Base-by-base conservation (phyloP, 2,888 invertebrate genomes). In the Helicoverpa assulta region DNA sequence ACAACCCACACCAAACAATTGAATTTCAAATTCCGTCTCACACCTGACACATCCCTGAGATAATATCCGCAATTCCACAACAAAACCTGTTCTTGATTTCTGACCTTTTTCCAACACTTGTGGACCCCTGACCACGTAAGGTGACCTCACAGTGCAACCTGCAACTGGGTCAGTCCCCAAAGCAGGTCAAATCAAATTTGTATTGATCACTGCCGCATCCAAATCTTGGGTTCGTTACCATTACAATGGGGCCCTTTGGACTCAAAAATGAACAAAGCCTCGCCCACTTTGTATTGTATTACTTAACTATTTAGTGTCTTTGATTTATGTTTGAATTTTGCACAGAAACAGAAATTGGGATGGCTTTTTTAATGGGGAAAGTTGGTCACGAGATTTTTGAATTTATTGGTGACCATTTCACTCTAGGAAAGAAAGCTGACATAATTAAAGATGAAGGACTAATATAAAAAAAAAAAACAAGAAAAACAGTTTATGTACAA, bases 231-330 rank as follows among this genome's bases (percentile, higher is more conserved):
- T 75, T 84, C 78, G 80, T 78, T 92, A 88, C 80, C 92, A 93
- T 93, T 68, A 94, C 92, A 94, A 94, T 76, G 88, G 68, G 88
- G 90, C 91, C 92, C 92, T 89, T 89, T 82, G 90, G 86, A 87
- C 73, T 82, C 78, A 75, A 76, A 82, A 87, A 88, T 80, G 85
- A 87, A 87, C 86, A 64, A 37, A 57, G 86, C 88, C 91, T 89
- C 88, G 84, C 86, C 82, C 66, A 76, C 84, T 72, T 60, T 78
- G 76, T 75, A 81, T 86, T 88, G 75, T 86, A 86, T 87, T 86
- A 26, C 26, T 26, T 26, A 85, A 84, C 80, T 80, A 87, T 86
- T 85, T 70, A 77, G 62, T 71, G 21, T 63, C 67, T 52, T 72
- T 73, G 73, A 67, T 78, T 66, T 76, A 79, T 74, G 19, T 14